Percentiles rank a stretch among this genome's conserved stretches.
Evolutionary conservation across 1,140 invertebrate genomes (phyloP).

Genomic region (Melitaea cinxia): DNA sequence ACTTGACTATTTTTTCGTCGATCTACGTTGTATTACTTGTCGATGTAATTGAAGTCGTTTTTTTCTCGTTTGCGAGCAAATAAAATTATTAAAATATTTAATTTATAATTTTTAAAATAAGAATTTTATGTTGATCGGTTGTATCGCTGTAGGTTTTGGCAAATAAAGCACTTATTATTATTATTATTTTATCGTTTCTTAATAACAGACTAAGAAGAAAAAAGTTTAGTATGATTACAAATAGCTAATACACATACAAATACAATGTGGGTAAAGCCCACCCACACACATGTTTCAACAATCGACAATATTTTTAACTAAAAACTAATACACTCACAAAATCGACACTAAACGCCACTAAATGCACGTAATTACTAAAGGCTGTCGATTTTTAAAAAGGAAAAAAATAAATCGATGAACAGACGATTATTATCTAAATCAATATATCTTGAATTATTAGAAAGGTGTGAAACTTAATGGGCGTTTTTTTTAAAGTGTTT

Average conservation of each 20-base stretch:
- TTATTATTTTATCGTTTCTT: too few relatives aligned
- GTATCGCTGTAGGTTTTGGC: too few relatives aligned
- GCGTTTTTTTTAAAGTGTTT: slow-evolving; percentile 10
- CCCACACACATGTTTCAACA: not conserved
- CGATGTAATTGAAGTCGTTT: too few relatives aligned
- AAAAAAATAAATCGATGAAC: slow-evolving; percentile 59
- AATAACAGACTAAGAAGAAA: too few relatives aligned
- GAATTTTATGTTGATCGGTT: too few relatives aligned
- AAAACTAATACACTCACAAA: slow-evolving; percentile 38
- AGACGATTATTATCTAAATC: slow-evolving; percentile 73
- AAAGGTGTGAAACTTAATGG: slow-evolving; percentile 47
- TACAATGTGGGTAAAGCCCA: not conserved
- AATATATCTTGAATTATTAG: slow-evolving; percentile 53
- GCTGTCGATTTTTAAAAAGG: slow-evolving; percentile 36
- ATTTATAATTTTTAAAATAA: too few relatives aligned
- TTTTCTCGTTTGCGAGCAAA: too few relatives aligned
- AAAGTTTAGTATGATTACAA: too few relatives aligned
- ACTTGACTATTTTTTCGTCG: too few relatives aligned
- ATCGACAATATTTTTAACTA: not conserved
- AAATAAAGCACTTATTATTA: too few relatives aligned
- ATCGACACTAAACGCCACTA: slow-evolving; percentile 45
- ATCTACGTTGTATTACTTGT: too few relatives aligned
- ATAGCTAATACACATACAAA: not conserved
- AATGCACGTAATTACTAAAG: slow-evolving; percentile 55
- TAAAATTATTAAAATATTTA: too few relatives aligned